phyloP scores from a whole-genome alignment of 2,888 invertebrate genomes.

The Papilio gigon region DNA sequence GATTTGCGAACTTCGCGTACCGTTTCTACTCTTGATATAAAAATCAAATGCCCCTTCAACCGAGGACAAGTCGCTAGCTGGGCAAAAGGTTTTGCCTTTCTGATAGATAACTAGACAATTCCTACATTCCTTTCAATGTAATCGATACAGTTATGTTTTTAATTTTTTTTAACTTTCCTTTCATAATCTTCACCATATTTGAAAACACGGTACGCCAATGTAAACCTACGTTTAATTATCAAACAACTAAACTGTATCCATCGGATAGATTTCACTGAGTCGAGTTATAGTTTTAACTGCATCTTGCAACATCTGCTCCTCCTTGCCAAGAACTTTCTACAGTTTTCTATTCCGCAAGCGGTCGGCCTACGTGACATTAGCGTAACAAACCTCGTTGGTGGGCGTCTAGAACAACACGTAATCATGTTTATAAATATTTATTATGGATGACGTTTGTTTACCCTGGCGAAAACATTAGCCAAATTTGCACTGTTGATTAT shows the following conservation, averaged over 20 bases:
- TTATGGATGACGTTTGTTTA: slow-evolving; percentile 25
- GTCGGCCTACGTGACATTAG: slow-evolving; percentile 44
- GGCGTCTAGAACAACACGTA: slow-evolving; percentile 16
- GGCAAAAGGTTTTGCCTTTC: slow-evolving; percentile 12
- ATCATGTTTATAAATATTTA: slow-evolving; percentile 30
- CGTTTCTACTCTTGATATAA: slow-evolving; percentile 27
- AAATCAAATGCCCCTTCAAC: slow-evolving; percentile 36
- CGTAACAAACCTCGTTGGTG: slow-evolving; percentile 30
- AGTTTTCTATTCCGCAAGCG: slow-evolving; percentile 49
- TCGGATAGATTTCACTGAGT: slow-evolving; percentile 24
- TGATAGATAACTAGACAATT: background rate
- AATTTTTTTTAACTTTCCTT: background rate
- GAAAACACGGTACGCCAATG: too few relatives aligned
- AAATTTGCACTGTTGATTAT: background rate
- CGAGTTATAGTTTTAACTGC: slow-evolving; percentile 36
- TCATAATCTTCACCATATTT: background rate
- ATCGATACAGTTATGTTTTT: background rate
- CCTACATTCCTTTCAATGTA: background rate
- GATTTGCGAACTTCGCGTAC: slow-evolving; percentile 54
- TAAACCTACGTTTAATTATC: too few relatives aligned
- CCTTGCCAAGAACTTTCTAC: slow-evolving; percentile 50
- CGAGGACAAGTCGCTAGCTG: slow-evolving; percentile 10
- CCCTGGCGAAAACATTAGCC: slow-evolving; percentile 1
- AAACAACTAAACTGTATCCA: slow-evolving; percentile 36
- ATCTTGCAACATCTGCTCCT: slow-evolving; percentile 36